Conservation (phyloP, 2,888 invertebrate genomes). For the Erpobdella octoculata region DNA sequence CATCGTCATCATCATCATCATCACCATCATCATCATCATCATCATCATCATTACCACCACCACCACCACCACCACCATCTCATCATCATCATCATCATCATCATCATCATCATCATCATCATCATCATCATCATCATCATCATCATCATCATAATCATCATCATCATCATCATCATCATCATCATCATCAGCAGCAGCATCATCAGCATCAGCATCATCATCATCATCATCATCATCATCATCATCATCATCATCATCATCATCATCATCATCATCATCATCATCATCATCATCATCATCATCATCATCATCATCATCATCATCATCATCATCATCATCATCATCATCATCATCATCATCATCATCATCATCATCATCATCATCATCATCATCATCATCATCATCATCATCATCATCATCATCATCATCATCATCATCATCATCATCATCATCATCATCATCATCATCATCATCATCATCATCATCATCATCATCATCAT, state of each 20-base stretch:
- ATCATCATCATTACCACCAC: constrained; percentile 4
- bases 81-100: constrained; percentile 28
- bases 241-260: background rate
- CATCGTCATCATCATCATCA: constrained; percentile 15
- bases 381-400: constrained; percentile 13
- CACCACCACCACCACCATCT: constrained; percentile 24
- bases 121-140: constrained; percentile 28
- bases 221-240: constrained; percentile 20
- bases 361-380: constrained; percentile 8
- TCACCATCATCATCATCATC: constrained; percentile 16
- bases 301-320: background rate
- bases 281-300: constrained; percentile 18
- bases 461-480: constrained; percentile 34
- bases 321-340: constrained; percentile 9
- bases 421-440: constrained; percentile 28
- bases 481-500: constrained; percentile 31
- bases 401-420: constrained; percentile 29
- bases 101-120: constrained; percentile 27
- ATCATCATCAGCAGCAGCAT: constrained; percentile 26
- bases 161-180: constrained; percentile 27
- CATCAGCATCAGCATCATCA: constrained; percentile 18
- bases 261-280: constrained; percentile 16
- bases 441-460: constrained; percentile 35
- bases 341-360: constrained; percentile 8
- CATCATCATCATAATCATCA: constrained; percentile 22